phyloP scores from a whole-genome alignment of 37 sponge, comb jelly and placozoan genomes.

The Dysidea cf. avara region DNA sequence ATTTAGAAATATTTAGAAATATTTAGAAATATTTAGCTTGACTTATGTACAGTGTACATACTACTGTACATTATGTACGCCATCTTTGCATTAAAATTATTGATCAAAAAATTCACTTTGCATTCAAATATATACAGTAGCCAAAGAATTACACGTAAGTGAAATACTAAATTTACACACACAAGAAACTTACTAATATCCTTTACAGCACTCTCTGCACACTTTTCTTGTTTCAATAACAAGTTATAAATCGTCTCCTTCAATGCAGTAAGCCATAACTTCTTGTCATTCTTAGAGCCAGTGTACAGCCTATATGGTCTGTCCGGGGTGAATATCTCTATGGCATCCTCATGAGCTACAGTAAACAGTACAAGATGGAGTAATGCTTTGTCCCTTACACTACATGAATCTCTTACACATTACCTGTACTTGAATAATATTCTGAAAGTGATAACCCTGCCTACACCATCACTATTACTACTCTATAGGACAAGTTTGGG shows the following conservation, averaged over 20 bases:
- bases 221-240: constrained; percentile 24
- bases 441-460: too few relatives aligned
- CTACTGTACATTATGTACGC: too few relatives aligned
- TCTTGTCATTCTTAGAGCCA: constrained; percentile 76
- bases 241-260: constrained; percentile 67
- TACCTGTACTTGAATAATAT: too few relatives aligned
- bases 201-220: not conserved
- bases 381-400: too few relatives aligned
- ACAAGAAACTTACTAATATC: constrained; percentile 13
- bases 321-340: constrained; percentile 89
- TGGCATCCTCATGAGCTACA: constrained; percentile 75
- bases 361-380: not conserved
- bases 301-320: constrained; percentile 89
- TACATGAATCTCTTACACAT: too few relatives aligned
- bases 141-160: too few relatives aligned
- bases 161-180: not conserved
- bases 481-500: too few relatives aligned
- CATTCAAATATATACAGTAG: too few relatives aligned
- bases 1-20: not conserved
- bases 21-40: not conserved
- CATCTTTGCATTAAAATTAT: too few relatives aligned
- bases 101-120: too few relatives aligned
- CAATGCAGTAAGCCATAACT: constrained; percentile 79
- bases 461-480: too few relatives aligned
- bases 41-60: too few relatives aligned